Percentiles rank a stretch among this genome's conserved stretches.
phyloP scores from a whole-genome alignment of 2,113 vertebrate species.

The Cisticola juncidis region DNA sequence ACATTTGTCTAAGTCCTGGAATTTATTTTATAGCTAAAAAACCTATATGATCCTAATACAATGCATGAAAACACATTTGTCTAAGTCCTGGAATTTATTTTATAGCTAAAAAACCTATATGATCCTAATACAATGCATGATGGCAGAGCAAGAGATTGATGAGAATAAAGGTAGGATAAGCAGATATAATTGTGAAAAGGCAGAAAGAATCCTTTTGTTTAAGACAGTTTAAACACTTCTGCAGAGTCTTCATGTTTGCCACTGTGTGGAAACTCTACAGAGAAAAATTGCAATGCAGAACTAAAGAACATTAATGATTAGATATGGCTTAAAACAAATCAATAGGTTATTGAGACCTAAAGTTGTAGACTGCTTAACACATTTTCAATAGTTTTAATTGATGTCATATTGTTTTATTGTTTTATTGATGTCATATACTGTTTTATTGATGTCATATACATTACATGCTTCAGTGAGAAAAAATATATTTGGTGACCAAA shows the following conservation, averaged over 20 bases:
- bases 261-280: neutral
- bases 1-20: neutral
- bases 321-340: neutral
- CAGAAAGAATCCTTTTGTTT: neutral
- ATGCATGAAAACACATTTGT: neutral
- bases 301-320: neutral
- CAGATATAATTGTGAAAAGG: neutral
- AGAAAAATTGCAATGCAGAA: neutral
- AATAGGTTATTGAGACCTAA: neutral
- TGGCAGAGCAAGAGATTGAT: neutral
- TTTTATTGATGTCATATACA: neutral
- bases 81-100: neutral
- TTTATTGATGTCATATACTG: neutral
- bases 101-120: neutral
- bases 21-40: neutral
- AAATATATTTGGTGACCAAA: neutral
- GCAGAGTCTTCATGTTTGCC: neutral
- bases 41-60: neutral
- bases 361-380: neutral
- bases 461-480: neutral
- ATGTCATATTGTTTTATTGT: too few relatives aligned
- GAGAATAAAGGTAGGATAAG: neutral
- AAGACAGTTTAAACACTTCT: neutral
- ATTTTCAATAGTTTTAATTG: neutral
- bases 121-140: neutral